A percentile compares a stretch with the other conserved stretches of the same genome.
Evolutionary conservation across 1,140 invertebrate genomes (phyloP).

Genomic region (Sinella curviseta): DNA sequence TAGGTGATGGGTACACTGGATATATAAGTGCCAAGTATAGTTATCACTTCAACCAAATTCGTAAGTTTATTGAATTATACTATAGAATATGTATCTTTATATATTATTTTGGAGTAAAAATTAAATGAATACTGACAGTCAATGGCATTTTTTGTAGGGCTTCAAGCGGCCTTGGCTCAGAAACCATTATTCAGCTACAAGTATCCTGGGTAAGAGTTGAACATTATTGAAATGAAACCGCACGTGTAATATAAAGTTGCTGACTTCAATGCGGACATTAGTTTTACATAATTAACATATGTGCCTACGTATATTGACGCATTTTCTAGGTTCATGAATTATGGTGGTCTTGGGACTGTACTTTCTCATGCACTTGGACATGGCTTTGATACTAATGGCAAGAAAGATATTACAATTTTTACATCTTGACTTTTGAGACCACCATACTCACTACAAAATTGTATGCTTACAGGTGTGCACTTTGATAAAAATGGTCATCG

Average conservation of each 20-base stretch:
- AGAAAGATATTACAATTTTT: neutral
- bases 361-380: neutral
- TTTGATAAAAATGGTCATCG: slow-evolving; percentile 4
- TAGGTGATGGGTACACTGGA: neutral
- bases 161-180: neutral
- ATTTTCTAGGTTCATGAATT: slow-evolving; percentile 17
- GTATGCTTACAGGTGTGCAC: neutral
- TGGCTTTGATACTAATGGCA: slow-evolving; percentile 18
- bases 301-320: neutral
- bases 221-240: neutral
- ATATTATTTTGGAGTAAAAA: neutral
- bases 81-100: neutral
- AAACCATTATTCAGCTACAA: neutral
- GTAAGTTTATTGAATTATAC: neutral
- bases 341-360: neutral
- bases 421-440: neutral
- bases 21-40: neutral
- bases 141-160: neutral
- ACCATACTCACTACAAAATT: neutral
- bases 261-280: too few relatives aligned
- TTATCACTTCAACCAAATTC: neutral
- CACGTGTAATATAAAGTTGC: too few relatives aligned
- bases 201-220: neutral
- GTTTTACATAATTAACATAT: too few relatives aligned
- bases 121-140: neutral